A percentile compares a stretch with the other conserved stretches of the same genome.
These are phyloP conservation scores for Dipus sagitta DNA, from an alignment of 2,797 vertebrate genomes.

Conservation along the genomic window DNA sequence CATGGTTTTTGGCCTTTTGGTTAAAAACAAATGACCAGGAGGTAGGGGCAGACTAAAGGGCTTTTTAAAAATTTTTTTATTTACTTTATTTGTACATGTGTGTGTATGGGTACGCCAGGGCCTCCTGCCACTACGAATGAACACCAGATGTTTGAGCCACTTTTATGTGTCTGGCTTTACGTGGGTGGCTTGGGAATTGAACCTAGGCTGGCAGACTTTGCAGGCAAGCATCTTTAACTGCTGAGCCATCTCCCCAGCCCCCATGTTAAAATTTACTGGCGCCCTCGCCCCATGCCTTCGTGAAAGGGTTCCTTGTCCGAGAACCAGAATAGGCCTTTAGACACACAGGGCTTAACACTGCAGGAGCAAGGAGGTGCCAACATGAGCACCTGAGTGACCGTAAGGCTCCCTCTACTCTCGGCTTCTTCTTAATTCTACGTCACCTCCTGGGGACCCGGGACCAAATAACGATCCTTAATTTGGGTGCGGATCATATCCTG, in stretches of 20 bases:
- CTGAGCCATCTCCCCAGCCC: too few species aligned
- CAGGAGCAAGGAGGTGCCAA: not conserved
- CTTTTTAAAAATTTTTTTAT: too few species aligned
- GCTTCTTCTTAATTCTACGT: not conserved
- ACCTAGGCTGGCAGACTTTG: too few species aligned
- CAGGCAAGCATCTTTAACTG: too few species aligned
- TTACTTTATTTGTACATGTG: too few species aligned
- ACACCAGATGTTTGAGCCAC: too few species aligned
- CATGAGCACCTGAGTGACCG: not conserved
- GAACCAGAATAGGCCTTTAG: not conserved
- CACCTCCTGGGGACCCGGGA: not conserved
- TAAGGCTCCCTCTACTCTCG: fast-evolving
- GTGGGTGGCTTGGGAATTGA: too few species aligned
- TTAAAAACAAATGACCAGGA: not conserved
- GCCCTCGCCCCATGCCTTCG: too few species aligned
- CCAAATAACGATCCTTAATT: not conserved
- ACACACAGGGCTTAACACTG: not conserved
- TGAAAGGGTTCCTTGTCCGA: not conserved
- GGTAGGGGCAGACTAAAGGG: not conserved
- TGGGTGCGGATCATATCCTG: not conserved
- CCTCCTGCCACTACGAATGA: too few species aligned
- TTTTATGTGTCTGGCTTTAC: too few species aligned
- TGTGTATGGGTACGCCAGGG: too few species aligned
- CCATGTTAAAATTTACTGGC: not conserved
- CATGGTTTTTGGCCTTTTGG: not conserved